Percentiles rank a stretch among this genome's conserved stretches.
Conservation (phyloP, 2,797 vertebrate species). For the Eurystomus glaucurus region DNA sequence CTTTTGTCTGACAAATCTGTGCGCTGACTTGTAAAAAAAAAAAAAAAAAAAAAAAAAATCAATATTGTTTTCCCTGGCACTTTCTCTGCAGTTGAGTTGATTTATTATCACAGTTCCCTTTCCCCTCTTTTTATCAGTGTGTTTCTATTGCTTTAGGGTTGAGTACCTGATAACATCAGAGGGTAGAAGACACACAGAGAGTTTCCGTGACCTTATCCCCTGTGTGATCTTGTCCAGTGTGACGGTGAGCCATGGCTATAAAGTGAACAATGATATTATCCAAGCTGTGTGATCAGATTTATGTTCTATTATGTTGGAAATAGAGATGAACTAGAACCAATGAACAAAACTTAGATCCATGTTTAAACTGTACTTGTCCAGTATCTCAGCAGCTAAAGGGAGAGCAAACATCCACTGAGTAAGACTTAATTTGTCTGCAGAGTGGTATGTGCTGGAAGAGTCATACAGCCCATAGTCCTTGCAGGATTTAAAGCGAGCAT, state of each 20-base stretch:
- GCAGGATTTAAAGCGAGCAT: background rate
- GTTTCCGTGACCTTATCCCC: conserved; percentile 74
- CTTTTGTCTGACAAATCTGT: conserved; percentile 83
- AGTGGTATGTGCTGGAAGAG: background rate
- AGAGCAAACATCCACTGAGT: background rate
- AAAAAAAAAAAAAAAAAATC: conserved; percentile 81
- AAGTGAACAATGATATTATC: conserved; percentile 70
- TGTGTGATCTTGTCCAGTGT: conserved; percentile 70
- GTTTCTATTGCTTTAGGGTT: conserved; percentile 79
- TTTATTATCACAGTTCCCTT: conserved; percentile 74
- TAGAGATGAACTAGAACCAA: conserved; percentile 33
- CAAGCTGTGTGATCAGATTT: conserved; percentile 54
- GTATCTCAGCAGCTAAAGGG: background rate
- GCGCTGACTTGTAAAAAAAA: conserved; percentile 76
- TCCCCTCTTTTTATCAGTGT: conserved; percentile 71
- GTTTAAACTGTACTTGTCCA: background rate
- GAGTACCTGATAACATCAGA: conserved; percentile 73
- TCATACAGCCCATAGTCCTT: background rate
- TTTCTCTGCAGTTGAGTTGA: conserved; percentile 82
- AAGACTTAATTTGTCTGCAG: conserved; percentile 12
- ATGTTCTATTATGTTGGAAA: conserved; percentile 43
- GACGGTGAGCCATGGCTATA: conserved; percentile 64
- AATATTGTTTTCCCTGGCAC: conserved; percentile 78
- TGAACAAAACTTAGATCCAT: background rate
- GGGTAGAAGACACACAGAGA: conserved; percentile 61